phyloP scores from a whole-genome alignment of 2,113 vertebrate species.

The Sus scrofa region T2T-Sscrofa CM000827.6:78854501-78855000 shows the following conservation, averaged over 20 bases:
- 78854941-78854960: conserved; percentile 15
- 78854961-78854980: conserved; percentile 53
- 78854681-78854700: not conserved
- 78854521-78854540: not conserved
- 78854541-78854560: not conserved
- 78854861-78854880: conserved; percentile 77
- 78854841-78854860: conserved; percentile 64
- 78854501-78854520: not conserved
- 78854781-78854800: not conserved
- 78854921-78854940: conserved; percentile 62
- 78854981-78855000: conserved; percentile 38
- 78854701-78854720: not conserved
- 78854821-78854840: conserved; percentile 64
- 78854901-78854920: conserved; percentile 71
- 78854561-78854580: conserved; percentile 49
- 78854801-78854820: conserved; percentile 14
- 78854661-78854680: not conserved
- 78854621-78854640: not conserved
- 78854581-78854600: not conserved
- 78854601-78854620: not conserved
- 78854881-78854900: conserved; percentile 71
- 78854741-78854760: not conserved
- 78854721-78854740: not conserved
- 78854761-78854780: not conserved
- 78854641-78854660: conserved; percentile 37